phyloP scores from a whole-genome alignment of 2,888 invertebrate genomes.

The Xylophagus ater region DNA sequence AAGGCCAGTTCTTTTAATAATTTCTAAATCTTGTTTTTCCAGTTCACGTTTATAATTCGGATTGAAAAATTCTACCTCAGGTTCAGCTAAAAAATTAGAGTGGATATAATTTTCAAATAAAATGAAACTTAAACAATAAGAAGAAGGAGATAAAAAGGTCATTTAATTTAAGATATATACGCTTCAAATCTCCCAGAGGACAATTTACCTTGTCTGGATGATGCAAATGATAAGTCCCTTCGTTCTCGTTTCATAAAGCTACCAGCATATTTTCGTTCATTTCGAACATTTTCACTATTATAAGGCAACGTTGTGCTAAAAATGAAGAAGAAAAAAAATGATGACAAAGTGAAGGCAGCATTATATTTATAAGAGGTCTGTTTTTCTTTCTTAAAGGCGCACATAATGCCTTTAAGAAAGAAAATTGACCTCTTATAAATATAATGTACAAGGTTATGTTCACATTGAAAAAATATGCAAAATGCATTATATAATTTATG shows the following conservation, averaged over 20 bases:
- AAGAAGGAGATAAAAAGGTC: too few relatives aligned
- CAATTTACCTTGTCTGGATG: constrained; percentile 11
- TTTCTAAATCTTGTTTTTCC: constrained; percentile 53
- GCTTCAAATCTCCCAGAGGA: too few relatives aligned
- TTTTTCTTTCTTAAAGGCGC: too few relatives aligned
- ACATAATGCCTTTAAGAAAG: too few relatives aligned
- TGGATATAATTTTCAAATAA: too few relatives aligned
- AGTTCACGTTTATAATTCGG: constrained; percentile 54
- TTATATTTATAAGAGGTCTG: too few relatives aligned
- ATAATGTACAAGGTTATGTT: too few relatives aligned
- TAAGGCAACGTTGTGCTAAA: constrained; percentile 18
- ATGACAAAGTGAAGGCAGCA: not conserved
- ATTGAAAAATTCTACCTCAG: constrained; percentile 66
- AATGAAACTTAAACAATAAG: too few relatives aligned
- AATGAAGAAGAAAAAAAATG: constrained; percentile 2
- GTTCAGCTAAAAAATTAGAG: constrained; percentile 21
- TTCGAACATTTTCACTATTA: constrained; percentile 12
- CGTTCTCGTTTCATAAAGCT: constrained; percentile 6
- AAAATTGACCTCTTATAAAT: not conserved
- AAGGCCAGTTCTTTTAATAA: constrained; percentile 48
- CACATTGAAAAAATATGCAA: too few relatives aligned
- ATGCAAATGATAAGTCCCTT: constrained; percentile 9
- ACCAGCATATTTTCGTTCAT: constrained; percentile 15
- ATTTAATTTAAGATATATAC: too few relatives aligned
- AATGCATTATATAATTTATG: too few relatives aligned